Evolutionary conservation across 2,888 invertebrate genomes (phyloP).

Genomic region (Allophyes oxyacanthae): DNA sequence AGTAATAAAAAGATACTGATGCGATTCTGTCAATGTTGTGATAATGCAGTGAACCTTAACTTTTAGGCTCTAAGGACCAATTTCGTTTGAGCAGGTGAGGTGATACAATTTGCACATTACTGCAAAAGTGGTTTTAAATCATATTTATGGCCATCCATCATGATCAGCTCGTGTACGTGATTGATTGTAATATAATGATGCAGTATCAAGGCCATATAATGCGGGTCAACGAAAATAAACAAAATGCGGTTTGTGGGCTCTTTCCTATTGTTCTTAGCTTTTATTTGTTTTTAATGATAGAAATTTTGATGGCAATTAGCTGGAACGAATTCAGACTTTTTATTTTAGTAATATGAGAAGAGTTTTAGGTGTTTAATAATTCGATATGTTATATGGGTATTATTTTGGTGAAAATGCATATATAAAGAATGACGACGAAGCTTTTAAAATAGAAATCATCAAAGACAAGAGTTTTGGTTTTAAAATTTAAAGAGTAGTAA

Average conservation of each 20-base stretch:
- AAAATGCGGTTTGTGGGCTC: constrained; percentile 70
- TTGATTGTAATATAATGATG: constrained; percentile 78
- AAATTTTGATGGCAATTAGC: constrained; percentile 57
- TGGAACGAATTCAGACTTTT: constrained; percentile 58
- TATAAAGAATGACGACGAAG: background rate
- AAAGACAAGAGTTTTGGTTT: background rate
- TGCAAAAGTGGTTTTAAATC: constrained; percentile 63
- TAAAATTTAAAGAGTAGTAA: background rate
- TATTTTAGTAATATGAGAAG: constrained; percentile 24
- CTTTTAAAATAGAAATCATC: too few relatives aligned
- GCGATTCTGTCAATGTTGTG: constrained; percentile 33
- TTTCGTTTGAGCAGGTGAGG: constrained; percentile 37
- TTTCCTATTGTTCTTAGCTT: constrained; percentile 59
- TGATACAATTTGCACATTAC: constrained; percentile 50
- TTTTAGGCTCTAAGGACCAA: constrained; percentile 40
- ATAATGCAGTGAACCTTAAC: constrained; percentile 43
- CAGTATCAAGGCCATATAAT: constrained; percentile 77
- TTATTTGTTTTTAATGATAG: constrained; percentile 58
- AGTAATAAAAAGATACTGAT: constrained; percentile 51
- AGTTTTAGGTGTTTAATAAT: constrained; percentile 23
- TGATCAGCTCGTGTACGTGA: constrained; percentile 60
- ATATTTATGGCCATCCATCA: constrained; percentile 72
- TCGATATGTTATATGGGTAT: constrained; percentile 39
- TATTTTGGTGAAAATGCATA: constrained; percentile 11
- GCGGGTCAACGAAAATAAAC: constrained; percentile 70